These are phyloP conservation scores for Heterodera schachtii DNA, from an alignment of 1,140 invertebrate species.

Conservation along the genomic window DNA sequence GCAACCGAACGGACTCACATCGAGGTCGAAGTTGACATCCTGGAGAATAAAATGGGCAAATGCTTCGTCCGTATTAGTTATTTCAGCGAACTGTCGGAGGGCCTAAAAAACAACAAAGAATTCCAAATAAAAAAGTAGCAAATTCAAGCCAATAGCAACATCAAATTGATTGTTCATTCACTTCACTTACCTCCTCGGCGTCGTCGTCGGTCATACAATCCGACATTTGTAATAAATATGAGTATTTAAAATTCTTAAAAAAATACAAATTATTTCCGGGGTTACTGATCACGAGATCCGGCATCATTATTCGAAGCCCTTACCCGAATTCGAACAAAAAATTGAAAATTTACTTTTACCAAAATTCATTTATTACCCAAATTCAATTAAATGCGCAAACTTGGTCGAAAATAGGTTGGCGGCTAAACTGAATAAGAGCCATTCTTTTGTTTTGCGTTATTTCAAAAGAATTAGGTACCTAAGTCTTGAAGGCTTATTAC, in stretches of 20 bases:
- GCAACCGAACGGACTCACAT: constrained; percentile 20
- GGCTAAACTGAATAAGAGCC: too few relatives aligned
- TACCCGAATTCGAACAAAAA: too few relatives aligned
- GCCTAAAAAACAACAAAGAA: background rate
- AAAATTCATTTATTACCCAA: too few relatives aligned
- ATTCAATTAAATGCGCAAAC: too few relatives aligned
- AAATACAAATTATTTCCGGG: background rate
- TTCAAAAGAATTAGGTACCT: too few relatives aligned
- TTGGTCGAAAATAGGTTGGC: too few relatives aligned
- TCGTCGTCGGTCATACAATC: constrained; percentile 6
- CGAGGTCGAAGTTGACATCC: constrained; percentile 46
- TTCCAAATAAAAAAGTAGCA: background rate
- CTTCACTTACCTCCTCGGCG: constrained; percentile 1
- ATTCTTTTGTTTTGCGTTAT: too few relatives aligned
- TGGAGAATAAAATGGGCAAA: constrained; percentile 51
- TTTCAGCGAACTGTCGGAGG: constrained; percentile 49
- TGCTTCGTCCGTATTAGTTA: constrained; percentile 50
- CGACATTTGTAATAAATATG: background rate
- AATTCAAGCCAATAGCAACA: background rate
- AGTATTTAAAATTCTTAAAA: background rate
- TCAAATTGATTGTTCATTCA: background rate
- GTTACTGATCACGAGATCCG: too few relatives aligned
- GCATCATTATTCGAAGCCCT: too few relatives aligned
- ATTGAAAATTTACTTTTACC: too few relatives aligned
- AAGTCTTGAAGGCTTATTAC: too few relatives aligned